Base-by-base conservation (phyloP, 2,113 vertebrate genomes). In the Riparia riparia region DNA sequence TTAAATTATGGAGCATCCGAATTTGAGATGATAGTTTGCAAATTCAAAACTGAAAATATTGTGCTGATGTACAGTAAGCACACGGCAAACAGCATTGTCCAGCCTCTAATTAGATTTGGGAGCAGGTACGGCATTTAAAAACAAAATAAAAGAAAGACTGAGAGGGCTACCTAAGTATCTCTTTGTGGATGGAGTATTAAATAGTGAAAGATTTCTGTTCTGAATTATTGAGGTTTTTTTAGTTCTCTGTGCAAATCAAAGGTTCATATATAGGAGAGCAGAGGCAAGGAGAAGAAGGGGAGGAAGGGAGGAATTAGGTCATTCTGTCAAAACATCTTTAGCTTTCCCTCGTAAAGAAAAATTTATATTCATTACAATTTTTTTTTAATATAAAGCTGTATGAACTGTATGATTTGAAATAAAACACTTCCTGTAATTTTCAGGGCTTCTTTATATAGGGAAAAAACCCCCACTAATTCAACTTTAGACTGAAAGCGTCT, bases 321-420 rank as follows among this genome's bases (percentile, higher is more conserved):
- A 92, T 25, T 77, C 72, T 83, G 86, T 94, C 83, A 86, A 60
- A 94, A 74, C 17, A 31, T 72, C 65, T 96, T 86, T 87, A 79
- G 69, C 49, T 71, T 94, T 89, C 24, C 28, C 21, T 44, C 34
- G 22, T 64, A 37, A 90, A 66, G 45, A 70, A 94, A 91, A 94
- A 72, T 25, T 92, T 86, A 26, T 29, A 95, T 51, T 18, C 3
- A 25, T 88, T 58, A 17, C 12, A 92, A 93, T 37, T 37, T 37
- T 37, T 37, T 37, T 80, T 26, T 5, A 3, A 64, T 7, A 64
- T 61, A 80, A 85, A 76, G 17, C 12, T 21, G 3, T 39, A 17
- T 65, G 3, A 74, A 34, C 82, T 76, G 0, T 53, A 28, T 65
- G 18, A 51, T 42, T 17, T 77, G 56, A 92, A 95, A 60, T 51